Conservation (phyloP, 2,797 vertebrate species). For the Hafferia zeledoni region DNA sequence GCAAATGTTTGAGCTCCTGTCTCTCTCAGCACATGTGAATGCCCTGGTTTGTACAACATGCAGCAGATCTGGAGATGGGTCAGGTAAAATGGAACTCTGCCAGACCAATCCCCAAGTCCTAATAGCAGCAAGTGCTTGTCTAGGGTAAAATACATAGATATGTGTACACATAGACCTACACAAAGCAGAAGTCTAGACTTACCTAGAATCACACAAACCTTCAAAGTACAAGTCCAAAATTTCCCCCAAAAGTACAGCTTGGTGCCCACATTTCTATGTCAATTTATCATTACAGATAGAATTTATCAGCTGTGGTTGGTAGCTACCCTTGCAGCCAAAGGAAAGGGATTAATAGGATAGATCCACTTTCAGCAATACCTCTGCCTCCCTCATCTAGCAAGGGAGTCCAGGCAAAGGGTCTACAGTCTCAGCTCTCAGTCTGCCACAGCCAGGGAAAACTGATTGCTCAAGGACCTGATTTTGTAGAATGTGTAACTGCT, state of each 20-base stretch:
- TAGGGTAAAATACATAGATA: background rate
- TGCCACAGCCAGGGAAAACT: background rate
- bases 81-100: background rate
- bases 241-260: background rate
- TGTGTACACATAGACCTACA: accelerated
- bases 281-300: background rate
- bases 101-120: background rate
- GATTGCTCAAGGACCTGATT: background rate
- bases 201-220: background rate
- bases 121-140: background rate
- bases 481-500: background rate
- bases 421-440: background rate
- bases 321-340: background rate
- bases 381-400: background rate
- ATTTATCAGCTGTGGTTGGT: background rate
- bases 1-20: background rate
- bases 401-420: background rate
- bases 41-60: background rate
- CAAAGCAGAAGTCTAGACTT: background rate
- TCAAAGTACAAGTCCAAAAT: background rate
- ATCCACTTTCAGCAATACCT: background rate
- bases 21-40: background rate
- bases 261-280: background rate
- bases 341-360: background rate
- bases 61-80: background rate